phyloP scores from a whole-genome alignment of 2,888 invertebrate species.

The Cremastinae sp. region DNA sequence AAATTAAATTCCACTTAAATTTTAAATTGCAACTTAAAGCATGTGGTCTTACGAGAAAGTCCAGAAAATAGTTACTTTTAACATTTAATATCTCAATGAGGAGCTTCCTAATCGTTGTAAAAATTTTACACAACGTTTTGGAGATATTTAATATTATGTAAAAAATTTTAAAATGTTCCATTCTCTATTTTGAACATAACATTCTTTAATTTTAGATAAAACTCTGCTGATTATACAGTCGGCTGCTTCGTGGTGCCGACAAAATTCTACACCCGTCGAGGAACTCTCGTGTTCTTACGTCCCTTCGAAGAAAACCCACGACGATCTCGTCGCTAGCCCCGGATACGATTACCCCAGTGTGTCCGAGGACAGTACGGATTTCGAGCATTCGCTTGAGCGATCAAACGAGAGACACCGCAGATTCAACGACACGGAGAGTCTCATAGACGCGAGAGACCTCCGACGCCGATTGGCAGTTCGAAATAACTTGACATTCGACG shows the following conservation, averaged over 20 bases:
- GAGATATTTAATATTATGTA: background rate
- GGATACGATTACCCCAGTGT: constrained; percentile 62
- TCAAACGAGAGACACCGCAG: constrained; percentile 36
- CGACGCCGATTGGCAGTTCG: constrained; percentile 56
- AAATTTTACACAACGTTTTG: too few species aligned
- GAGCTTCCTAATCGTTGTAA: too few species aligned
- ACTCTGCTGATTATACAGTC: constrained; percentile 61
- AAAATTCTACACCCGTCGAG: constrained; percentile 66
- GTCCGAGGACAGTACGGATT: constrained; percentile 65
- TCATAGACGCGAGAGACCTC: constrained; percentile 66
- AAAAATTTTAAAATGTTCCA: background rate
- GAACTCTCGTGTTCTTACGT: constrained; percentile 76
- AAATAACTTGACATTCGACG: constrained; percentile 29
- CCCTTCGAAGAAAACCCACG: constrained; percentile 68
- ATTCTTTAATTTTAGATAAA: constrained; percentile 65
- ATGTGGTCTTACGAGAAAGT: too few species aligned
- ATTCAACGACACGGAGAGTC: constrained; percentile 56
- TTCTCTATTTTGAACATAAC: too few species aligned
- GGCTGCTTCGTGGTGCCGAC: constrained; percentile 64
- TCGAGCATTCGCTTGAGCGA: constrained; percentile 54
- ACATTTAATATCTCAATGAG: too few species aligned
- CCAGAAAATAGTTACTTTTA: background rate
- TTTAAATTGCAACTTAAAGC: too few species aligned
- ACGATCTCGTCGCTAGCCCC: constrained; percentile 67
- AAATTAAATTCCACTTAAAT: too few species aligned